Base-by-base conservation (phyloP, 2,888 invertebrate species). In the Cepaea hortensis region DNA sequence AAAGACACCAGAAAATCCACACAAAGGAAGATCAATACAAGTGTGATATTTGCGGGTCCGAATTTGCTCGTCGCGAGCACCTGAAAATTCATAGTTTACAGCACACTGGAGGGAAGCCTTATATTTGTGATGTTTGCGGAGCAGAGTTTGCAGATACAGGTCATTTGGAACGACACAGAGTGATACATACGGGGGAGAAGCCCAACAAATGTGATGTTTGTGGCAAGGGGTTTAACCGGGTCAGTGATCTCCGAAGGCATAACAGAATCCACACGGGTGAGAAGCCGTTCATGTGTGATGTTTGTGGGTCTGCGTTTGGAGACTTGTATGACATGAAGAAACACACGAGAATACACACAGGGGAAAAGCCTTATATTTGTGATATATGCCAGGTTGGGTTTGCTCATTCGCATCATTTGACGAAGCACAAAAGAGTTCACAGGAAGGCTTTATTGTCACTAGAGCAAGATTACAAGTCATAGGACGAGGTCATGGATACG, bases 291-390 rank as follows among this genome's bases (percentile, higher is more conserved):
- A 81, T 50, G 55, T 86, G 86, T 65, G 70, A 55, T n/a, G 62
- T 76, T 9, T 86, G 86, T 46, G 79, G 77, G 13, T 70, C 76
- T 46, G 79, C 55, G 13, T 86, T 86, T 84, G 70, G 77, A 35
- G 79, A 83, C 46, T 61, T 61, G 7, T 72, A 83, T 6, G 70
- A 83, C 35, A 61, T 86, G 13, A 86, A 83, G 23, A 55, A 77
- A 68, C 86, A 86, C 48, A 70, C 9, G 23, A 83, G 75, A 61
- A 50, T 77, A 15, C 86, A 86, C 61, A 83, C 83, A 35, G 86
- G 86, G 15, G 83, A 86, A 20, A 86, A 79, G 50, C 86, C 86
- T 35, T 79, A 83, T 46, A 70, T 50, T n/a, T 86, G 86, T 79
- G 61, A 35, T 3, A 11, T 77, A 13, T 86, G 86, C 68, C 61